Evolutionary conservation across 1,140 invertebrate genomes (phyloP).

Genomic region (Micrasema longulum): DNA sequence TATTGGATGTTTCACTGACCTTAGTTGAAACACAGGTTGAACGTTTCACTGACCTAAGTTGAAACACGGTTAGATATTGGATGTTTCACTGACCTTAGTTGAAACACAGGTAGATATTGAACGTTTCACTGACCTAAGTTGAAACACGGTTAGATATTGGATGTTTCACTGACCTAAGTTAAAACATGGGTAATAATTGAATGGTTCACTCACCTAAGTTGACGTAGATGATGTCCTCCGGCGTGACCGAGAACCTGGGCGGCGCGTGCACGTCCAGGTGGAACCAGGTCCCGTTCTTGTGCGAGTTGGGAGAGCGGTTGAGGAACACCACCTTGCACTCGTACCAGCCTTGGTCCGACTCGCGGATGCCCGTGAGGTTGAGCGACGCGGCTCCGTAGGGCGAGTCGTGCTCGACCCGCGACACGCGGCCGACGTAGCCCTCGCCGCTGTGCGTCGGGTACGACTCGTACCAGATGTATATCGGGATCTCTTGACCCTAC

Average conservation of each 20-base stretch:
- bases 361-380: slow-evolving; percentile 92
- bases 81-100: too few species aligned
- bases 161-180: too few species aligned
- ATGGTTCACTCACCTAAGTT: slow-evolving; percentile 75
- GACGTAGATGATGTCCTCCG: slow-evolving; percentile 95
- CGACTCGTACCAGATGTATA: slow-evolving; percentile 97
- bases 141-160: too few species aligned
- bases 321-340: slow-evolving; percentile 96
- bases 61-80: too few species aligned
- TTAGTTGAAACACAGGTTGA: too few species aligned
- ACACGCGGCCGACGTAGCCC: slow-evolving; percentile 92
- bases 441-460: slow-evolving; percentile 95
- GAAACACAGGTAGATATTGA: too few species aligned
- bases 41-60: too few species aligned
- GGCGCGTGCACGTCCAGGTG: slow-evolving; percentile 95
- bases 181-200: neutral
- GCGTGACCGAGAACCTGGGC: slow-evolving; percentile 91
- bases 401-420: slow-evolving; percentile 86
- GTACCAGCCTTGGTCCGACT: slow-evolving; percentile 96
- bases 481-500: slow-evolving; percentile 92
- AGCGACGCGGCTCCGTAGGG: slow-evolving; percentile 91
- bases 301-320: slow-evolving; percentile 89
- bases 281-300: slow-evolving; percentile 96
- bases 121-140: too few species aligned
- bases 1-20: too few species aligned